Base-by-base conservation (phyloP, 2,797 vertebrate genomes). In the Channallabes apus region DNA sequence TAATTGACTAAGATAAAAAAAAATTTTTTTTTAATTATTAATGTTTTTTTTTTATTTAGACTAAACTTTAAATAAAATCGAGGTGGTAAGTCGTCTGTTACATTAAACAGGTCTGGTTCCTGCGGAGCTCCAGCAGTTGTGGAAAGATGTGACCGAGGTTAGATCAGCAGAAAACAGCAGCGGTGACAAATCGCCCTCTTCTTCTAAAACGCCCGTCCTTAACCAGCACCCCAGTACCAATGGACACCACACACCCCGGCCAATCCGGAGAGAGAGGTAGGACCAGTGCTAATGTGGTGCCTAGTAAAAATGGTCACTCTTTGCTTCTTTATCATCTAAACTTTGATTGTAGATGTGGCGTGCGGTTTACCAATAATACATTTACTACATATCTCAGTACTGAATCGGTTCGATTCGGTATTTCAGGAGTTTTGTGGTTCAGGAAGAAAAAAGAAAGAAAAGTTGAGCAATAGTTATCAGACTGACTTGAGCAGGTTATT, bases 161-260 rank as follows among this genome's bases (percentile, higher is more conserved):
- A 78, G 93, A 71, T 92, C 94, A 15, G 96, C 96, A 87, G 96
- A 96, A 89, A 92, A 92, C 87, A 91, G 77, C 58, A 85, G 82
- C 32, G 92, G 87, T 41, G 94, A 95, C 79, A 89, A 87, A 81
- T 96, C 94, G 82, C 94, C 95, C 0, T 93, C 94, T 0, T 91
- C 94, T 32, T 94, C 95, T 84, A 96, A 96, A 95, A 92, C 96
- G 35, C 80, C 93, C 90, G 94, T 89, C 71, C 91, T 96, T 94
- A 95, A 96, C 95, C 96, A 97, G 1, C 96, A 96, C 1, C 94
- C 96, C 81, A 93, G 95, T 91, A 93, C 96, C 80, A 99, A 99
- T 0, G 97, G 97, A 90, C 96, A 97, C 91, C 94, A 96, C 56
- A 22, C 79, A 18, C 84, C 78, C 1, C 85, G 85, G 24, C 89